Conservation (phyloP, 2,888 invertebrate genomes). For the Icerya purchasi region DNA sequence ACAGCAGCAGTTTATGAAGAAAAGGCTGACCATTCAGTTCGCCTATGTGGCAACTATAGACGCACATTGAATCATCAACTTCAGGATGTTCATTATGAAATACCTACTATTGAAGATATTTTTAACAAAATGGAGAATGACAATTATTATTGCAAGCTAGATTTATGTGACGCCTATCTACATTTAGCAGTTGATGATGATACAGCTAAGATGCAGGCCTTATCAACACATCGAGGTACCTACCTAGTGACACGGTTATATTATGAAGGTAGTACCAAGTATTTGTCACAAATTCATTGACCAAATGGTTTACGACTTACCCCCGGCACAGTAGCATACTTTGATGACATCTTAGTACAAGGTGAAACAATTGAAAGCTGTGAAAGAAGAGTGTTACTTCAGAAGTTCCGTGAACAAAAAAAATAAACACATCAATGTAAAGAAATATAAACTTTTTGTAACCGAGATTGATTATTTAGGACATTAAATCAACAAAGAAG, state of each 20-base stretch:
- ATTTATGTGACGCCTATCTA: conserved; percentile 14
- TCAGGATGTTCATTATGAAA: conserved; percentile 11
- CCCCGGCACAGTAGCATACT: conserved; percentile 1
- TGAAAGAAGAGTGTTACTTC: conserved; percentile 1
- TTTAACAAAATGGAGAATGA: conserved; percentile 14
- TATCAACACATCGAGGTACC: conserved; percentile 7
- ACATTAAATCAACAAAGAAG: no score
- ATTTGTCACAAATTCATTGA: conserved; percentile 10
- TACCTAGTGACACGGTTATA: conserved; percentile 5
- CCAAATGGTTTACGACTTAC: conserved; percentile 1
- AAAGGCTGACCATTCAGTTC: conserved; percentile 17
- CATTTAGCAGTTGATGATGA: conserved; percentile 13
- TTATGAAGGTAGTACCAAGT: conserved; percentile 7
- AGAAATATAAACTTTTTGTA: conserved; percentile 6
- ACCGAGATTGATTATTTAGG: conserved; percentile 4
- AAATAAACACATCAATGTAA: conserved; percentile 3
- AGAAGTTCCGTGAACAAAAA: neutral
- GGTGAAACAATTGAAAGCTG: conserved; percentile 1
- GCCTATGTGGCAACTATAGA: conserved; percentile 21
- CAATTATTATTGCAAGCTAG: conserved; percentile 15
- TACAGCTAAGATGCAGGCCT: neutral
- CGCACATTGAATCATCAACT: conserved; percentile 18
- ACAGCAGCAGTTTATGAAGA: conserved; percentile 19
- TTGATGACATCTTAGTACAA: conserved; percentile 6
- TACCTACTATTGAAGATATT: conserved; percentile 6